Conservation (phyloP, 2,888 invertebrate species). For the Eristalis pertinax region DNA sequence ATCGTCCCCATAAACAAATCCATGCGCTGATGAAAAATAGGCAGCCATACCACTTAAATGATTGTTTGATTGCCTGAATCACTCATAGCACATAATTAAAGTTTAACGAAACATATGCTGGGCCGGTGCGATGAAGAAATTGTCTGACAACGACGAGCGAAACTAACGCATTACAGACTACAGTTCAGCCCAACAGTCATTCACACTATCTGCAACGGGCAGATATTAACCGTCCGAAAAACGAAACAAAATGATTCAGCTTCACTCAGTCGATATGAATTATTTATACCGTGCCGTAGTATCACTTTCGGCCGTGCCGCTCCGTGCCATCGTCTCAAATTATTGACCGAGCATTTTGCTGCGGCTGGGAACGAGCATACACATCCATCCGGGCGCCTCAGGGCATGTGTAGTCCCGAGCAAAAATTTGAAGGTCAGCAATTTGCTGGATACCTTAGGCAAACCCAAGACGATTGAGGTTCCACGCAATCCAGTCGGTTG, state of each 20-base stretch:
- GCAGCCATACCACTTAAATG: too few relatives aligned
- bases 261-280: conserved; percentile 41
- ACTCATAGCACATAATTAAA: conserved; percentile 1
- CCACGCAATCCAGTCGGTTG: conserved; percentile 24
- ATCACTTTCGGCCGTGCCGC: conserved; percentile 41
- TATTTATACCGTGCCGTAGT: conserved; percentile 46
- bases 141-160: conserved; percentile 6
- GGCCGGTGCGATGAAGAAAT: not conserved
- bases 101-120: conserved; percentile 2
- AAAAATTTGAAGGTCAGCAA: conserved; percentile 50
- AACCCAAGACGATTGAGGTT: conserved; percentile 18
- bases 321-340: conserved; percentile 52
- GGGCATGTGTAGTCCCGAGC: conserved; percentile 17
- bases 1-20: too few relatives aligned
- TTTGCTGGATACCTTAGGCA: conserved; percentile 42
- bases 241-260: conserved; percentile 10
- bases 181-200: not conserved
- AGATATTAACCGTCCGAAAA: not conserved
- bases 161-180: not conserved
- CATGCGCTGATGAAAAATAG: too few relatives aligned
- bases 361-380: not conserved
- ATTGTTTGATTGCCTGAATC: not conserved
- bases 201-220: not conserved
- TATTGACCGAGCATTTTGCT: conserved; percentile 50
- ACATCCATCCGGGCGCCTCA: not conserved